Evolutionary conservation across 2,888 invertebrate genomes (phyloP).

Genomic region (Xanthia togata): DNA sequence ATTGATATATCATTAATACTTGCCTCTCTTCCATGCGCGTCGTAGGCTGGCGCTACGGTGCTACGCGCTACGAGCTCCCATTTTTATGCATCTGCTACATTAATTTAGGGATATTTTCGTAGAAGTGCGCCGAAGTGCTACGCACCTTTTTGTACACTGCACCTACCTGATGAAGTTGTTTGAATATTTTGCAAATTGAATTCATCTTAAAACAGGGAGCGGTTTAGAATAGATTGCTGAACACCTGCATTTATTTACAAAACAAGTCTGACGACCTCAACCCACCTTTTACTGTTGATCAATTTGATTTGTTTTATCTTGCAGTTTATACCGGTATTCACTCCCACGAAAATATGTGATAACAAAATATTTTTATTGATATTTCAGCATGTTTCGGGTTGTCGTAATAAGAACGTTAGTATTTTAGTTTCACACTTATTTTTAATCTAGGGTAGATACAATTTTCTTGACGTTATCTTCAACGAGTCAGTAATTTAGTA

Average conservation of each 20-base stretch:
- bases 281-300: constrained; percentile 32
- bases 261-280: constrained; percentile 49
- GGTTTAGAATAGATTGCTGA: constrained; percentile 23
- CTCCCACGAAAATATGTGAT: constrained; percentile 21
- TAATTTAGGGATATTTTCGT: constrained; percentile 2
- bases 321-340: constrained; percentile 17
- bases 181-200: constrained; percentile 1
- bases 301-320: constrained; percentile 45
- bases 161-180: background rate
- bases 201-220: background rate
- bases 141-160: background rate
- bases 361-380: background rate
- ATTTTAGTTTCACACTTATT: background rate
- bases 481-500: background rate
- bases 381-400: background rate
- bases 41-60: constrained; percentile 27
- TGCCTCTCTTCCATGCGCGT: constrained; percentile 2
- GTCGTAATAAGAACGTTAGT: background rate
- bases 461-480: background rate
- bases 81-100: background rate
- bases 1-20: background rate
- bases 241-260: constrained; percentile 57
- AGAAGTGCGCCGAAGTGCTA: background rate
- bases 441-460: background rate
- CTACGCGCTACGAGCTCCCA: constrained; percentile 29